Evolutionary conservation across 2,797 vertebrate genomes (phyloP).

Genomic region (Loris lydekkerianus): DNA sequence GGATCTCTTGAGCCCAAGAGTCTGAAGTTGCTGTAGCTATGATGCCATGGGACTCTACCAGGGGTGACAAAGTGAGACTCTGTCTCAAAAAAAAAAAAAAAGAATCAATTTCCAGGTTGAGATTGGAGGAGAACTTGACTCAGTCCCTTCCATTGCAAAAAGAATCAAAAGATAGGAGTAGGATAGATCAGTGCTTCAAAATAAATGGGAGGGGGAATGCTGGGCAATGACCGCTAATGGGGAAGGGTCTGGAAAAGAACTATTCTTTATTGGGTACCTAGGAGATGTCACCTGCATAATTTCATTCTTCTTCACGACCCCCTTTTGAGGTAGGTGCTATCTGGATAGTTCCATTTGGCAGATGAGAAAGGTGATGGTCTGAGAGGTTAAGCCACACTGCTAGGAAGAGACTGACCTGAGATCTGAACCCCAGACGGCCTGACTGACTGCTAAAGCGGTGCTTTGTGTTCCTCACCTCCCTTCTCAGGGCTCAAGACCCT

Average conservation of each 20-base stretch:
- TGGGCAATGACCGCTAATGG: not conserved
- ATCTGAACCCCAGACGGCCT: not conserved
- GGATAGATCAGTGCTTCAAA: not conserved
- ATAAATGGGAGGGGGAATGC: not conserved
- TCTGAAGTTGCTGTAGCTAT: too few relatives aligned
- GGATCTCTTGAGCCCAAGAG: too few relatives aligned
- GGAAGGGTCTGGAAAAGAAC: not conserved
- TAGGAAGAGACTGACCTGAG: not conserved
- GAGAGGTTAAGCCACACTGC: not conserved
- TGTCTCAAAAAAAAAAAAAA: too few relatives aligned
- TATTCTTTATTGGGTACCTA: not conserved
- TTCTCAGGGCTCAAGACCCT: not conserved
- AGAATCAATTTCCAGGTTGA: not conserved
- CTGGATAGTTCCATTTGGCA: not conserved
- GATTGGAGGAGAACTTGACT: not conserved
- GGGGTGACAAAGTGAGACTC: too few relatives aligned
- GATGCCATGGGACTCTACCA: too few relatives aligned
- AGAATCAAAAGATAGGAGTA: not conserved
- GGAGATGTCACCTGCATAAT: not conserved
- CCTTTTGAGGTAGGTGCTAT: too few relatives aligned
- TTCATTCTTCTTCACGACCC: not conserved
- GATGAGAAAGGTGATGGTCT: not conserved
- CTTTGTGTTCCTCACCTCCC: not conserved
- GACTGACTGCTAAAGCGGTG: not conserved
- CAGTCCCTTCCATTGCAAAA: not conserved